These are phyloP conservation scores for Diabrotica virgifera DNA, from an alignment of 1,140 invertebrate species.

Conservation along the genomic window DNA sequence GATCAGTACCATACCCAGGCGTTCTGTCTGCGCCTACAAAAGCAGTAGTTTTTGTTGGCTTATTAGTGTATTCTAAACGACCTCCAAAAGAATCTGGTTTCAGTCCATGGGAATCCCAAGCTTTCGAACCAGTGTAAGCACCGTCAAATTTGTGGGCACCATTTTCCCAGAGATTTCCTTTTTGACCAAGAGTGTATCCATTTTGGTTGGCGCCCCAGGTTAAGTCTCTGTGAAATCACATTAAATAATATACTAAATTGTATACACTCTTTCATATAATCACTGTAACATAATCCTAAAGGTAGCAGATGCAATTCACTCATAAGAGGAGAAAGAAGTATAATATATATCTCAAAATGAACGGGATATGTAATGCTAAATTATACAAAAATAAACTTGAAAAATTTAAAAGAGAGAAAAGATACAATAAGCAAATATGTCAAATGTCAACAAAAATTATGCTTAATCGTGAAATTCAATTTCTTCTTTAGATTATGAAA, in stretches of 20 bases:
- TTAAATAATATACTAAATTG: constrained; percentile 12
- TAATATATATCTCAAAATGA: too few species aligned
- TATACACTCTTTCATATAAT: neutral
- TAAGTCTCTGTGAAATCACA: neutral
- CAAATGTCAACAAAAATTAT: too few species aligned
- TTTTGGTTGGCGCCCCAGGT: neutral
- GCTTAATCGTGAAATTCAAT: too few species aligned
- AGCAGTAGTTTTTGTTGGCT: neutral
- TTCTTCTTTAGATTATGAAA: too few species aligned
- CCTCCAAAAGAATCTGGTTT: neutral
- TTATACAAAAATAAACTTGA: too few species aligned
- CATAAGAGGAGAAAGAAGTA: too few species aligned
- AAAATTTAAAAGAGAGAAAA: too few species aligned
- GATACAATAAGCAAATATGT: too few species aligned
- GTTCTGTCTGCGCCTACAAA: neutral
- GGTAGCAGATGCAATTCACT: too few species aligned
- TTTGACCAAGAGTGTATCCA: neutral
- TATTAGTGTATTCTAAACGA: neutral
- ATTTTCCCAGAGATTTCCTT: neutral
- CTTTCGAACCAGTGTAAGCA: neutral
- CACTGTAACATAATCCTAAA: too few species aligned
- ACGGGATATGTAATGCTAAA: too few species aligned
- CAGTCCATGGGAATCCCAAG: neutral
- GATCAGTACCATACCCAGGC: neutral
- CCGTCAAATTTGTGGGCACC: neutral